phyloP scores from a whole-genome alignment of 2,797 vertebrate genomes.

The Yasuhikotakia modesta region DNA sequence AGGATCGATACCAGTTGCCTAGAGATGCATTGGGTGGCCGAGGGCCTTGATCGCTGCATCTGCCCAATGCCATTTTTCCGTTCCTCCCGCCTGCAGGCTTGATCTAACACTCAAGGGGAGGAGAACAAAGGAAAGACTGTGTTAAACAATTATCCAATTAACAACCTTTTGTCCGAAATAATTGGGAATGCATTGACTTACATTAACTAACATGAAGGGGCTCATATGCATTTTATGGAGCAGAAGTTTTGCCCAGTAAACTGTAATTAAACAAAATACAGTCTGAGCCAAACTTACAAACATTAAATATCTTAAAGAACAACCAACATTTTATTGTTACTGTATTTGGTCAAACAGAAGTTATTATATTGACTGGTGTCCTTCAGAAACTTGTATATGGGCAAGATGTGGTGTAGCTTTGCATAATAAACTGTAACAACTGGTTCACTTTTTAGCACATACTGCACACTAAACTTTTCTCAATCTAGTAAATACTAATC shows the following conservation, averaged over 20 bases:
- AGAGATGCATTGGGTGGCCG: slow-evolving; percentile 40
- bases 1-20: slow-evolving; percentile 60
- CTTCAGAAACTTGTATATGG: not conserved
- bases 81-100: slow-evolving; percentile 56
- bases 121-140: slow-evolving; percentile 38
- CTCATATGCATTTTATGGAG: slow-evolving; percentile 21
- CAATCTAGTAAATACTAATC: no score
- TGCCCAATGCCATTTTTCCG: slow-evolving; percentile 51
- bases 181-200: slow-evolving; percentile 54
- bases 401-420: not conserved
- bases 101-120: slow-evolving; percentile 28
- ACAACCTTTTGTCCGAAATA: slow-evolving; percentile 59
- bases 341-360: not conserved
- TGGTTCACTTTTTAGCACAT: no score
- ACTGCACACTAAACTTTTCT: no score
- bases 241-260: slow-evolving; percentile 53
- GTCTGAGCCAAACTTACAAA: slow-evolving; percentile 1
- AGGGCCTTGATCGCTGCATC: slow-evolving; percentile 43
- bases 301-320: not conserved
- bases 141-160: slow-evolving; percentile 67
- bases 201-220: slow-evolving; percentile 65
- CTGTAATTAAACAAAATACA: not conserved
- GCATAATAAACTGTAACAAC: not conserved
- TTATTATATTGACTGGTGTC: not conserved
- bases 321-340: not conserved